Evolutionary conservation across 1,140 invertebrate species (phyloP).

Genomic region (Drosophila varians): DNA sequence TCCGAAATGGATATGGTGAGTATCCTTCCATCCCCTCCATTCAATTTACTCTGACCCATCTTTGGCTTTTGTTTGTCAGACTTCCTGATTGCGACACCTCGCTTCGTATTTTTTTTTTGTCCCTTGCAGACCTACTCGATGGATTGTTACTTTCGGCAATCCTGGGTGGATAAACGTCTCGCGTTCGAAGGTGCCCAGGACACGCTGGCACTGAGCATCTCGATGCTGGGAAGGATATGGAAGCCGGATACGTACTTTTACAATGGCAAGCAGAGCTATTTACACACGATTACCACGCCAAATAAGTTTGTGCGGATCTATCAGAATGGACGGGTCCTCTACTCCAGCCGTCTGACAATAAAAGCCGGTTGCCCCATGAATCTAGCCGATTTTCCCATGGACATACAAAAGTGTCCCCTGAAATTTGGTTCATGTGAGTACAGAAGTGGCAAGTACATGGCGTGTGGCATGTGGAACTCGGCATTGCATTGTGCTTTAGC

Average conservation of each 20-base stretch:
- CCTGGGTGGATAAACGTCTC: conserved; percentile 90
- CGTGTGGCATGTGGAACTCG: background rate
- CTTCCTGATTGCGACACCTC: no score
- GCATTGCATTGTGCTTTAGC: conserved; percentile 18
- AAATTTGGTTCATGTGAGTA: conserved; percentile 94
- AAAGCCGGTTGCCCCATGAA: conserved; percentile 97
- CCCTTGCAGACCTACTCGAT: conserved; percentile 92
- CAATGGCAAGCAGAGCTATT: conserved; percentile 92
- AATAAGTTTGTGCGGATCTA: conserved; percentile 94
- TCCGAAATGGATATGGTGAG: conserved; percentile 94
- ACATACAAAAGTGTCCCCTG: conserved; percentile 93
- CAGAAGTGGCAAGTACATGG: background rate
- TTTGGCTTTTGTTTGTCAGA: conserved; percentile 3
- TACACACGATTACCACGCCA: conserved; percentile 95
- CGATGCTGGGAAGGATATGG: conserved; percentile 92
- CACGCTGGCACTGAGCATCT: conserved; percentile 89
- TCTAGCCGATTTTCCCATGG: conserved; percentile 96
- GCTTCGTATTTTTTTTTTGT: conserved; percentile 4
- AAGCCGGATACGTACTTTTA: conserved; percentile 95
- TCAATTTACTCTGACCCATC: background rate
- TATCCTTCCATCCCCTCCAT: background rate
- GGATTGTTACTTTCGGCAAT: conserved; percentile 94
- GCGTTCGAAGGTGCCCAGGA: conserved; percentile 87
- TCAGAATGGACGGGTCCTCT: conserved; percentile 92
- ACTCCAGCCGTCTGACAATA: conserved; percentile 93